Percentiles rank a stretch among this genome's conserved stretches.
Conservation (phyloP, 2,797 vertebrate species). For the Hylomyscus alleni region DNA sequence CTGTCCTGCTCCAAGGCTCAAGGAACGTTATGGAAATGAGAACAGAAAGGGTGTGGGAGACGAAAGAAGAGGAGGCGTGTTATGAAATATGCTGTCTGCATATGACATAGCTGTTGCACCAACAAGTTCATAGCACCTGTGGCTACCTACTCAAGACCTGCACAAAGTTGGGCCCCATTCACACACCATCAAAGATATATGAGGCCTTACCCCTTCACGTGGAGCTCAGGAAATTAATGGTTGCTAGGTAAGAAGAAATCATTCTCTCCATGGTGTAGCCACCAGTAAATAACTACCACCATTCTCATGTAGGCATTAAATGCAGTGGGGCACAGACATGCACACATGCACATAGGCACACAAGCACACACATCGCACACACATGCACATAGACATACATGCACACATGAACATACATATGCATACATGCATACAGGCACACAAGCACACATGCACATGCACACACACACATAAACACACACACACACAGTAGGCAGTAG, state of each 20-base stretch:
- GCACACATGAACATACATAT: rapidly evolving
- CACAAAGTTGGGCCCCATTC: background rate
- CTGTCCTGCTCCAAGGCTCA: background rate
- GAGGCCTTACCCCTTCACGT: too few species aligned
- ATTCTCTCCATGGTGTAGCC: background rate
- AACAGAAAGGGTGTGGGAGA: background rate
- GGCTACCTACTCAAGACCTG: background rate
- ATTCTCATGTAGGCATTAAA: background rate
- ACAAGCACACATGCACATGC: rapidly evolving
- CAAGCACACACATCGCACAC: background rate
- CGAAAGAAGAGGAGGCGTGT: too few species aligned
- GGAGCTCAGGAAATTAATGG: background rate
- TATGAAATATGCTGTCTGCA: background rate
- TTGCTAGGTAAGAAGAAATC: background rate
- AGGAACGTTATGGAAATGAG: background rate
- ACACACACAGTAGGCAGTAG: background rate
- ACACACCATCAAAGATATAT: background rate
- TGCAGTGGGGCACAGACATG: background rate
- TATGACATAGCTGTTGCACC: background rate
- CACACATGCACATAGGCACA: too few species aligned
- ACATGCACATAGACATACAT: background rate
- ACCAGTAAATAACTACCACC: too few species aligned
- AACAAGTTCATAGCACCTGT: background rate
- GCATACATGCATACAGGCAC: rapidly evolving
- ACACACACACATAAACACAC: background rate